Percentiles rank a stretch among this genome's conserved stretches.
Evolutionary conservation across 1,140 invertebrate genomes (phyloP).

Genomic region (Psix sp.): DNA sequence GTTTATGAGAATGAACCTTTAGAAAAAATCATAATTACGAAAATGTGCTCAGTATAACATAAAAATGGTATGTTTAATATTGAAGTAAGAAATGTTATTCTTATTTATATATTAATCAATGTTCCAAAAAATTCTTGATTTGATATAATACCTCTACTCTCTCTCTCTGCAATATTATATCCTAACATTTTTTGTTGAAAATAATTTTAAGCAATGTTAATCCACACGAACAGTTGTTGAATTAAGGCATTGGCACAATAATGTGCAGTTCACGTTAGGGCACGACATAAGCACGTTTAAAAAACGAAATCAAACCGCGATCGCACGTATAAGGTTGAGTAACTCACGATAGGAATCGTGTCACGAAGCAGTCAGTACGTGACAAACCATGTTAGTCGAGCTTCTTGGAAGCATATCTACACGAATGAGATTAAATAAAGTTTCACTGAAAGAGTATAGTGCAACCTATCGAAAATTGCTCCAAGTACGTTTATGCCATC

Average conservation of each 20-base stretch:
- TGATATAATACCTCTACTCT: too few relatives aligned
- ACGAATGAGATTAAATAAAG: constrained; percentile 61
- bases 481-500: constrained; percentile 44
- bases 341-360: constrained; percentile 59
- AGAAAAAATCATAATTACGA: too few relatives aligned
- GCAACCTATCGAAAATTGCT: constrained; percentile 51
- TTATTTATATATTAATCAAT: too few relatives aligned
- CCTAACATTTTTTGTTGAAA: too few relatives aligned
- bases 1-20: too few relatives aligned
- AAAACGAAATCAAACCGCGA: constrained; percentile 61
- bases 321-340: constrained; percentile 57
- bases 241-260: constrained; percentile 25
- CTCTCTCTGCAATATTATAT: too few relatives aligned
- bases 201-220: too few relatives aligned
- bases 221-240: constrained; percentile 13
- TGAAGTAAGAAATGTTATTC: too few relatives aligned
- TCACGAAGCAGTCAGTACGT: constrained; percentile 60
- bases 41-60: too few relatives aligned
- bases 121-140: too few relatives aligned
- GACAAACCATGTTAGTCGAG: constrained; percentile 59
- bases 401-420: constrained; percentile 59
- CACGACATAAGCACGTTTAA: constrained; percentile 42
- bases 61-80: too few relatives aligned
- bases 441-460: constrained; percentile 56
- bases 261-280: constrained; percentile 14